Percentiles rank a stretch among this genome's conserved stretches.
phyloP scores from a whole-genome alignment of 2,888 invertebrate genomes.

The Iphiclides podalirius region DNA sequence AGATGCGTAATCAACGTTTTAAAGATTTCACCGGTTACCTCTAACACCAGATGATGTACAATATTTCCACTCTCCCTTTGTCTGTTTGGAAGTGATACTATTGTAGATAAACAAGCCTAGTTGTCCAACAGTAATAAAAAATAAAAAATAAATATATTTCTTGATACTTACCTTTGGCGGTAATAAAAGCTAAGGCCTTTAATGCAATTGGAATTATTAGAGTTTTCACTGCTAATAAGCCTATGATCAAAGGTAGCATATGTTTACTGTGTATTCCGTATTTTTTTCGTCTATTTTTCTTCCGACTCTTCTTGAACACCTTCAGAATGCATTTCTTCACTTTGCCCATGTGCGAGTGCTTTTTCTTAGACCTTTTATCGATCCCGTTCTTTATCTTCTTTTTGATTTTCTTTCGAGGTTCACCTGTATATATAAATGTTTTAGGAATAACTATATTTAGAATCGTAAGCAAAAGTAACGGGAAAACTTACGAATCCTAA shows the following conservation, averaged over 20 bases:
- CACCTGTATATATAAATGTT: no score
- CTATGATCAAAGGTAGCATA: constrained; percentile 81
- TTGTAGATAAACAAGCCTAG: no score
- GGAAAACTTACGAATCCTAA: no score
- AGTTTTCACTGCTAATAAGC: constrained; percentile 83
- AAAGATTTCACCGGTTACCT: no score
- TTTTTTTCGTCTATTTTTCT: constrained; percentile 42
- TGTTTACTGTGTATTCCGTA: constrained; percentile 74
- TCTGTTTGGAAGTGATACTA: no score
- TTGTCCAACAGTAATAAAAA: no score
- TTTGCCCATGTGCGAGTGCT: constrained; percentile 35
- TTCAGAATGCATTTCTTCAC: constrained; percentile 62
- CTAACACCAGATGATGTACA: no score
- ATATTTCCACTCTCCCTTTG: no score
- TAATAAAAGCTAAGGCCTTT: constrained; percentile 84
- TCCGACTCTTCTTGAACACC: constrained; percentile 45
- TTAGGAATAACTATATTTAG: no score
- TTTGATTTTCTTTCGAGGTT: constrained; percentile 1
- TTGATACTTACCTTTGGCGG: constrained; percentile 78
- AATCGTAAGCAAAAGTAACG: no score
- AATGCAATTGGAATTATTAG: constrained; percentile 84
- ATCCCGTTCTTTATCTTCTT: constrained; percentile 27
- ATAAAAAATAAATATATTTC: no score
- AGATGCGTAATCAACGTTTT: no score
- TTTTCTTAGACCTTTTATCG: constrained; percentile 30